Percentiles rank a stretch among this genome's conserved stretches.
Evolutionary conservation across 1,140 invertebrate species (phyloP).

Genomic region (Piezodorus guildinii): DNA sequence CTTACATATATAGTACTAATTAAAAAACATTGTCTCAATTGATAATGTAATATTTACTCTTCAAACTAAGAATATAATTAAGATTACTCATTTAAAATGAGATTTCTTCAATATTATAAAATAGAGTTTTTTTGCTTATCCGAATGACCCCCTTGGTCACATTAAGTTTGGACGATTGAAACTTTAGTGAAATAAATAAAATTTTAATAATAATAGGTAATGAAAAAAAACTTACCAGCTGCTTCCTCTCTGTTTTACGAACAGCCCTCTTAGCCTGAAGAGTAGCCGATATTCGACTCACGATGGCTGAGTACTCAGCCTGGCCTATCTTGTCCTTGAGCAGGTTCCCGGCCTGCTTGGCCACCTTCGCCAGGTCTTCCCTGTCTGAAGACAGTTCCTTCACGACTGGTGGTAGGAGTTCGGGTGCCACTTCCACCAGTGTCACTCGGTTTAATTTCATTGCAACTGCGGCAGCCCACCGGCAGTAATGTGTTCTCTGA

Average conservation of each 20-base stretch:
- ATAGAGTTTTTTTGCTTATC: too few species aligned
- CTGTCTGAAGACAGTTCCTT: slow-evolving; percentile 47
- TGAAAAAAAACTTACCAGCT: slow-evolving; percentile 41
- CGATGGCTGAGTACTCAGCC: slow-evolving; percentile 48
- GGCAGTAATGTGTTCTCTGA: slow-evolving; percentile 53
- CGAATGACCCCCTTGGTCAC: too few species aligned
- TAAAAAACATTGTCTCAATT: too few species aligned
- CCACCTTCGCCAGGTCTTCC: slow-evolving; percentile 38
- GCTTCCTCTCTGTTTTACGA: slow-evolving; percentile 48
- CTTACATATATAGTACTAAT: too few species aligned
- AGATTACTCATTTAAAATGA: too few species aligned
- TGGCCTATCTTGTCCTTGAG: slow-evolving; percentile 52
- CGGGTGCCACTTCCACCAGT: slow-evolving; percentile 40
- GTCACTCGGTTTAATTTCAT: slow-evolving; percentile 42
- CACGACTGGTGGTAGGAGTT: slow-evolving; percentile 51
- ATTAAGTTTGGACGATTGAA: too few species aligned
- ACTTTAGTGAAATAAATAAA: too few species aligned
- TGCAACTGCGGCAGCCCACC: slow-evolving; percentile 55
- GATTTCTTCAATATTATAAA: too few species aligned
- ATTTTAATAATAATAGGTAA: too few species aligned
- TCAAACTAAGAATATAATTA: too few species aligned
- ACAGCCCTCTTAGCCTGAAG: slow-evolving; percentile 49
- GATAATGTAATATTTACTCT: too few species aligned
- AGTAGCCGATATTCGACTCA: slow-evolving; percentile 44
- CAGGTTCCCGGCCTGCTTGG: slow-evolving; percentile 51